Evolutionary conservation across 2,113 vertebrate species (phyloP).

Genomic region (Apistogramma diplotaenia): DNA sequence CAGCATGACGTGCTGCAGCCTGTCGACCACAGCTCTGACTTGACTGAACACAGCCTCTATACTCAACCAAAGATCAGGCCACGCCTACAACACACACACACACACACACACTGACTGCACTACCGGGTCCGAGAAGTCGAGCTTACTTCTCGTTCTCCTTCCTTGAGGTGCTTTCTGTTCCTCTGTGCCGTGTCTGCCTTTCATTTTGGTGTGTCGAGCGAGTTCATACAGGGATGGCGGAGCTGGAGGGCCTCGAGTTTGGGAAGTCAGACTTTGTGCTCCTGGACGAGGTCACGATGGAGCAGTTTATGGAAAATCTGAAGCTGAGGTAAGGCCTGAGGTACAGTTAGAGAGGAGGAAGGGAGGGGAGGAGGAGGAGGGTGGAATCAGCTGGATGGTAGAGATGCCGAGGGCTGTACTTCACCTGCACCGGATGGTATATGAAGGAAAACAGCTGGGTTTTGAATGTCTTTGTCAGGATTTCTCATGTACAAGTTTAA

Average conservation of each 20-base stretch:
- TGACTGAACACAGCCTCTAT: constrained; percentile 30
- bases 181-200: neutral
- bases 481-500: fast-evolving
- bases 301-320: constrained; percentile 90
- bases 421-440: neutral
- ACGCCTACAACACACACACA: constrained; percentile 59
- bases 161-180: constrained; percentile 35
- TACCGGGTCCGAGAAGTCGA: constrained; percentile 38
- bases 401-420: neutral
- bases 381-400: constrained; percentile 4
- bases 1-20: constrained; percentile 69
- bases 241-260: constrained; percentile 85
- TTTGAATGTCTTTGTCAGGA: neutral
- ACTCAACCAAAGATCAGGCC: constrained; percentile 39
- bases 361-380: neutral
- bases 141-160: constrained; percentile 59
- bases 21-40: constrained; percentile 62
- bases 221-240: constrained; percentile 79
- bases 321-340: constrained; percentile 82
- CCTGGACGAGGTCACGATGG: constrained; percentile 90
- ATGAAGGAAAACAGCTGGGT: neutral
- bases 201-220: neutral
- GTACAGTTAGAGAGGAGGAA: neutral
- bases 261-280: constrained; percentile 93
- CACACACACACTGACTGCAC: constrained; percentile 18